Evolutionary conservation across 2,888 invertebrate genomes (phyloP), one percentile per base, ranked within the genome.

Genomic region (Drosophila neotestacea): DNA sequence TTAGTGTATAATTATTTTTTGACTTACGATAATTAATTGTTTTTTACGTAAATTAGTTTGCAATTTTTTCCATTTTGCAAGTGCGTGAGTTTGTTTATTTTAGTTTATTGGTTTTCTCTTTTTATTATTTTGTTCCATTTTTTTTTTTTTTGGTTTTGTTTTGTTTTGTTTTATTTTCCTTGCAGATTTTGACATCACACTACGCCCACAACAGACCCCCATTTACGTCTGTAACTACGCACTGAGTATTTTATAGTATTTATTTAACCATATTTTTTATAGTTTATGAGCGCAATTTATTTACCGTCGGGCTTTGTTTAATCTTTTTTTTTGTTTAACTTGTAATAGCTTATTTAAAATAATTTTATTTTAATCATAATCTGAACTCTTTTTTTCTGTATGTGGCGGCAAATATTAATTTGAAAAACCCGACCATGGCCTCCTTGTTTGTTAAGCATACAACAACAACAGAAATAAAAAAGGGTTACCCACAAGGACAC

Each of bases 21-120:
- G 79, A 62, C 88, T 85, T 89, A 87, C 41, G 36, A 69, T 83
- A 89, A 89, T 81, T 87, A 85, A 77, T 87, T 89, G 70, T 85
- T 75, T 75, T 61, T 61, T 61, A 71, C 79, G 64, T 76, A 72
- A 81, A 73, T 82, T 71, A 78, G 66, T 74, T 75, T 80, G 74
- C 77, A 68, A 75, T 48, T 61, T 52, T 61, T 52, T 67, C 56
- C 39, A 52, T 42, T 38, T 55, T 68, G 75, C 77, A 75, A 73
- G 81, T 82, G 77, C 77, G 36, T 55, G 52, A 69, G 51, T 73
- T 81, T 76, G 67, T 79, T 78, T 76, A 73, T 71, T 74, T 81
- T 65, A 66, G 70, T 79, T 81, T 84, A 79, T 84, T 68, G 73
- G 71, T 83, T 83, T 42, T 54, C 32, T 56, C 55, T 4, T 36